phyloP scores from a whole-genome alignment of 1,140 invertebrate species.

The Capitella teleta region DNA sequence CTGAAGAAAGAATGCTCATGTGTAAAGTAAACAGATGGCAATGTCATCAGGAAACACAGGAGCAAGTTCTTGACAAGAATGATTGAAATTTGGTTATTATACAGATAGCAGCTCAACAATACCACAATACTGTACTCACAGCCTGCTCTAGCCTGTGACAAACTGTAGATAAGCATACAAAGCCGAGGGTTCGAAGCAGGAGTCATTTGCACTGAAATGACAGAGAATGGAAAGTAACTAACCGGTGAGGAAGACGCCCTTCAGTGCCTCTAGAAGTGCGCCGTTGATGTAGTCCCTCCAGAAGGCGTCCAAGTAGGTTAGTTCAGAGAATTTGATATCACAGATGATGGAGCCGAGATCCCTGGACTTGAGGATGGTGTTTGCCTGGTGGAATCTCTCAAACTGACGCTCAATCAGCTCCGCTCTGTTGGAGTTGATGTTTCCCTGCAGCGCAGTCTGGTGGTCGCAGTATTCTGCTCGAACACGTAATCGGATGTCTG shows the following conservation, averaged over 20 bases:
- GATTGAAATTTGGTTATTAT: no score
- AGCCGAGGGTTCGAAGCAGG: no score
- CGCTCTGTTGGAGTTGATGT: conserved; percentile 28
- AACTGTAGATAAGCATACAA: no score
- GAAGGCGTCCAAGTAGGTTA: conserved; percentile 39
- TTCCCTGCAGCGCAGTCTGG: conserved; percentile 23
- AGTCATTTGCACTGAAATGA: no score
- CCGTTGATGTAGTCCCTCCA: conserved; percentile 42
- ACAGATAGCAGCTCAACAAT: no score
- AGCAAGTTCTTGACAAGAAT: not conserved
- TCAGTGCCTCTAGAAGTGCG: conserved; percentile 34
- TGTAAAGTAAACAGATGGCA: no score
- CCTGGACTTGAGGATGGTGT: conserved; percentile 30
- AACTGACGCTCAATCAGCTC: conserved; percentile 30
- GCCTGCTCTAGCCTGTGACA: no score
- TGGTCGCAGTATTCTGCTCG: conserved; percentile 28
- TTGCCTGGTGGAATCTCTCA: conserved; percentile 36
- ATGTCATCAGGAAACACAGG: no score
- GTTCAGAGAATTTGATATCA: conserved; percentile 40
- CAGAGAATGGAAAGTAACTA: no score
- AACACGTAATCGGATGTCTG: conserved; percentile 28
- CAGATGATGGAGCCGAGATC: conserved; percentile 38
- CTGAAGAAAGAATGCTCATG: conserved; percentile 19
- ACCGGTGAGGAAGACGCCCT: conserved; percentile 36
- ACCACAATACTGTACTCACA: no score